Percentiles rank a stretch among this genome's conserved stretches.
phyloP scores from a whole-genome alignment of 2,888 invertebrate species.

The Labia minor region DNA sequence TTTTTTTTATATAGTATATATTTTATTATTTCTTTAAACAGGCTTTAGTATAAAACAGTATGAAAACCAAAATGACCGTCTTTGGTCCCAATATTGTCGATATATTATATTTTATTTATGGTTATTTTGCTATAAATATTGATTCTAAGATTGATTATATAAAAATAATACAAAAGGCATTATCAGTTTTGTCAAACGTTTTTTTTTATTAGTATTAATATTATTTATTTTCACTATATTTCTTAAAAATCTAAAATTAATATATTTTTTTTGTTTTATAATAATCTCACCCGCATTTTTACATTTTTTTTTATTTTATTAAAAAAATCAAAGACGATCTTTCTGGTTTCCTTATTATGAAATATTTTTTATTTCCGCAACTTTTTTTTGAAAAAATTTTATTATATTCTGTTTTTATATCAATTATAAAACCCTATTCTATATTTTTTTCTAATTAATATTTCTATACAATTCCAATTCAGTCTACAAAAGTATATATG shows the following conservation, averaged over 20 bases:
- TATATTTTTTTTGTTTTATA: no score
- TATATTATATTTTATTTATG: not conserved
- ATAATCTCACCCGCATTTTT: slow-evolving; percentile 3
- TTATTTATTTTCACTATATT: no score
- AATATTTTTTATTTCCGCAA: not conserved
- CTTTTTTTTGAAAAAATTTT: not conserved
- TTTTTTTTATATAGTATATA: no score
- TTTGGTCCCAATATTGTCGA: slow-evolving; percentile 3
- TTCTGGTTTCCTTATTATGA: not conserved
- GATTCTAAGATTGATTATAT: slow-evolving; percentile 3
- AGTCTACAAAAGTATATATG: not conserved
- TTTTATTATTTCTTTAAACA: not conserved
- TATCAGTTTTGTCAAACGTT: not conserved
- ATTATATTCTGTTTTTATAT: no score
- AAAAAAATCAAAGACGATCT: slow-evolving; percentile 1
- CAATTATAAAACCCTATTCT: not conserved
- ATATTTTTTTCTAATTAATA: not conserved
- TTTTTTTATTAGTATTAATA: no score
- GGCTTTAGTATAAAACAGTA: not conserved
- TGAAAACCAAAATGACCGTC: not conserved
- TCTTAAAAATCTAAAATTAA: slow-evolving; percentile 4
- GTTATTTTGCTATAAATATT: not conserved
- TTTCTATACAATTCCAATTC: slow-evolving; percentile 3
- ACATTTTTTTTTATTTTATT: not conserved
- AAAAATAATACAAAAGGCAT: slow-evolving; percentile 8